These are phyloP conservation scores for Acestrorhynchus altus DNA, from an alignment of 2,797 vertebrate species.

Conservation along the genomic window DNA sequence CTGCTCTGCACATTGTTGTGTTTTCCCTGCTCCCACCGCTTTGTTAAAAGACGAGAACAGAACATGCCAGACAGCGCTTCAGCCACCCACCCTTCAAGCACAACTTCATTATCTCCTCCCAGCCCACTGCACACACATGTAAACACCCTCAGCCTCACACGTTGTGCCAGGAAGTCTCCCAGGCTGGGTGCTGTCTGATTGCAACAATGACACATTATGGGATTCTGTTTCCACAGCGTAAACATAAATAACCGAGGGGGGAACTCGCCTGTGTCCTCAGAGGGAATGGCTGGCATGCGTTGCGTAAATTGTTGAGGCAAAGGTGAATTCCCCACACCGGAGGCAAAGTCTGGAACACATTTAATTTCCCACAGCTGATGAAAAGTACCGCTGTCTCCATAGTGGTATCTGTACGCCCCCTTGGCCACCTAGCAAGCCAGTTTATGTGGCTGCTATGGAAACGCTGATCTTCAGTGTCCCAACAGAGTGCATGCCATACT, in stretches of 20 bases:
- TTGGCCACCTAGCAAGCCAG: conserved; percentile 36
- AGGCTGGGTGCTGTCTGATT: conserved; percentile 14
- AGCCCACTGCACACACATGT: neutral
- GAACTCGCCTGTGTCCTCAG: neutral
- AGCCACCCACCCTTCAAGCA: neutral
- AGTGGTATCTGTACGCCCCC: neutral
- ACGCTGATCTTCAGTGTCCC: conserved; percentile 17
- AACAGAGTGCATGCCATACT: neutral
- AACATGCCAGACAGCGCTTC: conserved; percentile 3
- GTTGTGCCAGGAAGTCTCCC: neutral
- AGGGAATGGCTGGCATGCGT: conserved; percentile 27
- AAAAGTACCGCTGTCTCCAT: conserved; percentile 38
- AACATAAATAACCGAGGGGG: conserved; percentile 31
- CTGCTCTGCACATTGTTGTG: too few relatives aligned
- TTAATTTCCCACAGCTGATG: conserved; percentile 48
- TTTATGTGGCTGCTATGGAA: conserved; percentile 48
- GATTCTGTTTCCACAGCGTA: conserved; percentile 26
- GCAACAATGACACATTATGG: conserved; percentile 39
- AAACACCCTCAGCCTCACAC: neutral
- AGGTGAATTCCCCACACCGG: conserved; percentile 34
- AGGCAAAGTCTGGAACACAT: conserved; percentile 41
- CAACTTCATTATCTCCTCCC: neutral
- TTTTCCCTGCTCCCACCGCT: too few relatives aligned
- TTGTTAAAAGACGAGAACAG: neutral
- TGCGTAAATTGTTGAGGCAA: conserved; percentile 30